Evolutionary conservation across 2,797 vertebrate genomes (phyloP), one percentile per base, ranked within the genome.

Genomic region (Myotis daubentonii): DNA sequence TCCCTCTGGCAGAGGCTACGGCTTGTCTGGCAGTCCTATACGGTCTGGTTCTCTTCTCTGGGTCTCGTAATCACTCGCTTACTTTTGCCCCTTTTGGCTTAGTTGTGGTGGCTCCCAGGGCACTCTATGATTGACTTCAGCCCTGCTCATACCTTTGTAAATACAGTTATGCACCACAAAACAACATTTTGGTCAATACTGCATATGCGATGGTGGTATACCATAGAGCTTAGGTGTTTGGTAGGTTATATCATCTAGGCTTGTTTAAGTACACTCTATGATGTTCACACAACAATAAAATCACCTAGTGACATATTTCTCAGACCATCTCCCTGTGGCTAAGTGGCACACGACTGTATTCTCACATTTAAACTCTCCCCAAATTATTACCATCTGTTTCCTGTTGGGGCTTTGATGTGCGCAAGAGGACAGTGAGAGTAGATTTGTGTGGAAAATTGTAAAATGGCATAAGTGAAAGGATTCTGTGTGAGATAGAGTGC

Each of bases 391-490:
- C 41, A 49, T 70, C 36, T 79, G 20, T 70, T 89, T 93, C 60
- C 60, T 78, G 5, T 4, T 65, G 49, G 16, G 12, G 49, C 7
- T 33, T 53, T 89, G 53, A 86, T 16, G 83, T 36, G 22, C 30
- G 57, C n/a, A 87, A 90, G 49, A 90, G 20, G 28, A 74, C 19
- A 57, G 38, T 11, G 28, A 80, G 23, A 71, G 38, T 41, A 65
- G 36, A 62, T 33, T n/a, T 23, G 47, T 89, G 20, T 49, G 41
- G 49, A 28, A 53, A 76, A 57, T 38, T 15, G 2, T 87, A 79
- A 96, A 66, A 78, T 66, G 62, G 33, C 10, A 44, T 55, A 83
- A 75, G 20, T 94, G 70, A 87, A 93, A 88, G 41, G 1, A 33
- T 68, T 68, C 65, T 83, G 4, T 55, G 49, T 76, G 74, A 76